phyloP scores from a whole-genome alignment of 2,888 invertebrate species.

The Orthonychiurus folsomi region DNA sequence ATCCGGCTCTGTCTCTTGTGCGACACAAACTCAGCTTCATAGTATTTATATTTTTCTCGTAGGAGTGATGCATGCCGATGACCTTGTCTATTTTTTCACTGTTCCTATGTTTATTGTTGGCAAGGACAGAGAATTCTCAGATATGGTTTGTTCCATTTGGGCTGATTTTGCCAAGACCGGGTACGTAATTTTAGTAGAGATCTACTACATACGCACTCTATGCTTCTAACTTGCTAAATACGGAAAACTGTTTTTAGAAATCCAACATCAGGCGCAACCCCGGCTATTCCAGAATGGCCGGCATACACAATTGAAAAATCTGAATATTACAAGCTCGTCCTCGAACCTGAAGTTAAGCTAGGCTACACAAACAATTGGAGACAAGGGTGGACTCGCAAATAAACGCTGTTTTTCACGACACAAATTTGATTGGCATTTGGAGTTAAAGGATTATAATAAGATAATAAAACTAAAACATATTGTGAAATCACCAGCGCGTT shows the following conservation, averaged over 20 bases:
- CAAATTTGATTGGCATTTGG: no score
- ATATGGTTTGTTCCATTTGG: conserved; percentile 16
- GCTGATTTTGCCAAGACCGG: conserved; percentile 15
- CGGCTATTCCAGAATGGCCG: conserved; percentile 26
- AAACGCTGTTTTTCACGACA: no score
- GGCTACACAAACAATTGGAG: neutral
- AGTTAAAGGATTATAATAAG: no score
- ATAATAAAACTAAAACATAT: no score
- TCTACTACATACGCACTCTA: no score
- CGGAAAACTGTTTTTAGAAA: conserved; percentile 16
- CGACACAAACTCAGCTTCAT: no score
- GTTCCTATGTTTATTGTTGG: conserved; percentile 16
- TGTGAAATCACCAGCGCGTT: no score
- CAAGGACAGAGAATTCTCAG: conserved; percentile 13
- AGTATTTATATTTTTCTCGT: no score
- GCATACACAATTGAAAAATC: conserved; percentile 10
- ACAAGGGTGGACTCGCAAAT: no score
- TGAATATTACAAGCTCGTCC: conserved; percentile 3
- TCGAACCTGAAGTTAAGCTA: neutral
- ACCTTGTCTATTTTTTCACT: conserved; percentile 27
- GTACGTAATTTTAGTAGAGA: conserved; percentile 12
- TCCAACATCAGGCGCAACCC: conserved; percentile 25
- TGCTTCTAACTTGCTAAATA: no score
- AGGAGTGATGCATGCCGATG: conserved; percentile 33
- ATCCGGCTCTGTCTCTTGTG: no score